These are phyloP conservation scores for Phenacoccus solenopsis DNA, from an alignment of 1,140 invertebrate genomes.

Conservation along the genomic window DNA sequence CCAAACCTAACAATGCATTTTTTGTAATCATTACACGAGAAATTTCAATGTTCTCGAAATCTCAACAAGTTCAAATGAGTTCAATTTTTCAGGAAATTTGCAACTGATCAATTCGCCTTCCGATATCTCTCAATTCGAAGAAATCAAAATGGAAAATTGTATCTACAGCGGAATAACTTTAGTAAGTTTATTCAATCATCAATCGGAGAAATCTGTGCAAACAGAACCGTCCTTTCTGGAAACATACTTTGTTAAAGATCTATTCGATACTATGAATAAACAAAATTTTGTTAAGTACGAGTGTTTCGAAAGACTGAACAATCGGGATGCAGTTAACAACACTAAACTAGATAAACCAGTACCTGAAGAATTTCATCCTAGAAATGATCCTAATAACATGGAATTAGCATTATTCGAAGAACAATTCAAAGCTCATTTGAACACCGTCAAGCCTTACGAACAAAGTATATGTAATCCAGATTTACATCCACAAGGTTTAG, in stretches of 20 bases:
- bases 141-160: conserved; percentile 1
- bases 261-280: not conserved
- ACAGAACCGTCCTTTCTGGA: not conserved
- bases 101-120: too few species aligned
- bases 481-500: not conserved
- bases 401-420: not conserved
- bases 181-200: not conserved
- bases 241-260: not conserved
- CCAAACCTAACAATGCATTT: too few species aligned
- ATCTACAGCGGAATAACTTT: not conserved
- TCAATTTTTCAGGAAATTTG: too few species aligned
- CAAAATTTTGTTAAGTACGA: not conserved
- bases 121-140: too few species aligned
- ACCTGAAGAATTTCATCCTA: not conserved
- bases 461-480: not conserved
- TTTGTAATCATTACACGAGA: too few species aligned
- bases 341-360: not conserved
- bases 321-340: not conserved
- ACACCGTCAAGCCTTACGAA: not conserved
- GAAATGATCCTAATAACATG: not conserved
- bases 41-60: too few species aligned
- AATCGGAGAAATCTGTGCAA: conserved; percentile 7
- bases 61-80: too few species aligned
- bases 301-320: not conserved
- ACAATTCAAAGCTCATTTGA: conserved; percentile 1